Percentiles rank a stretch among this genome's conserved stretches.
phyloP scores from a whole-genome alignment of 2,113 vertebrate genomes.

The Notarius quadriscutis region DNA sequence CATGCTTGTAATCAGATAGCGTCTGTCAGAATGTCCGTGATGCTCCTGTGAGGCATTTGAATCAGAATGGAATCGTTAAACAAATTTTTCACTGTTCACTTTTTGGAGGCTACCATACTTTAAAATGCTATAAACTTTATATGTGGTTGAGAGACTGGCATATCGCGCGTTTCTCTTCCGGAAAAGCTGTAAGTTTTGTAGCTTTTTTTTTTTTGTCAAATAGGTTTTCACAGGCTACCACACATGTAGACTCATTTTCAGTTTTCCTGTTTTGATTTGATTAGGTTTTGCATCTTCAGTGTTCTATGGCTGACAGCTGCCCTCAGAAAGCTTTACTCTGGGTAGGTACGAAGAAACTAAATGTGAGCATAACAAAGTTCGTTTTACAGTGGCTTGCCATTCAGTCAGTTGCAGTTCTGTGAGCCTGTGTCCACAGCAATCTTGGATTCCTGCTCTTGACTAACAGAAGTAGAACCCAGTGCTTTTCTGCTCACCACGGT shows the following conservation, averaged over 20 bases:
- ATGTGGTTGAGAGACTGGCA: not conserved
- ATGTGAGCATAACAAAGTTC: not conserved
- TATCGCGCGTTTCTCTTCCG: too few relatives aligned
- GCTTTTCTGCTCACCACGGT: not conserved
- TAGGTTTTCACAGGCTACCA: not conserved
- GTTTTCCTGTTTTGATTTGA: constrained; percentile 7
- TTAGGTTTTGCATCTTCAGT: not conserved
- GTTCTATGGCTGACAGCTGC: too few relatives aligned
- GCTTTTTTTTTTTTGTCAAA: not conserved
- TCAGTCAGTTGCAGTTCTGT: too few relatives aligned
- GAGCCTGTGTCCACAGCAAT: not conserved
- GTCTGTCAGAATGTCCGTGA: not conserved
- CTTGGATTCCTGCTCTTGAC: not conserved
- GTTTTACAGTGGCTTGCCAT: not conserved
- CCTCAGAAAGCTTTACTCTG: not conserved
- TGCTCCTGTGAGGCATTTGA: not conserved
- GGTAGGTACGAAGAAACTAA: not conserved
- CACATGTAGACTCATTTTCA: not conserved
- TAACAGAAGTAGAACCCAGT: not conserved
- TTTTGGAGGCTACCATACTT: not conserved
- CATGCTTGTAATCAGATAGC: not conserved
- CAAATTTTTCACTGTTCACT: not conserved
- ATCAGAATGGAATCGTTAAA: not conserved
- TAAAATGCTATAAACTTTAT: not conserved
- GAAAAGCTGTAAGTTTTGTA: not conserved